Evolutionary conservation across 1,140 invertebrate species (phyloP).

Genomic region (Trichonephila clavata): DNA sequence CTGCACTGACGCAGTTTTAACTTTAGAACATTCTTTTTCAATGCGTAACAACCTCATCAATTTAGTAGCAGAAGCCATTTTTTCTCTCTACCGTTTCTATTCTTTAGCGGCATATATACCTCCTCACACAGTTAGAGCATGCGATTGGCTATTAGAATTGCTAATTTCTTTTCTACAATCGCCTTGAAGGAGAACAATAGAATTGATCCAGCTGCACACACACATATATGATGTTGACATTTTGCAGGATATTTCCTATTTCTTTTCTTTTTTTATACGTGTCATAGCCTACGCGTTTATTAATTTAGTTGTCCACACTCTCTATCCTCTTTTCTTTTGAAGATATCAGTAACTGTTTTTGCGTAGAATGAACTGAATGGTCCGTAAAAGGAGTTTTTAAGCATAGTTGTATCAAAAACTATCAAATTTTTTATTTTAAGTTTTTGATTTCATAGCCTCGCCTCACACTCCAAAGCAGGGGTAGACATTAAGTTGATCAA

Average conservation of each 20-base stretch:
- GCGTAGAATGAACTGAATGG: too few species aligned
- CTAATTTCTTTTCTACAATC: slow-evolving; percentile 42
- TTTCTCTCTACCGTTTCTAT: background rate
- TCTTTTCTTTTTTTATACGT: background rate
- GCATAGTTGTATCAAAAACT: too few species aligned
- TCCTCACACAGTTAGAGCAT: slow-evolving; percentile 11
- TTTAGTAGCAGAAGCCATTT: background rate
- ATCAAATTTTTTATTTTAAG: too few species aligned
- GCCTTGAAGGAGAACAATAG: slow-evolving; percentile 58
- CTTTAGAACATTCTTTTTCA: background rate
- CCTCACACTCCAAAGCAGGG: too few species aligned
- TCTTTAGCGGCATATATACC: background rate
- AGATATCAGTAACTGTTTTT: background rate
- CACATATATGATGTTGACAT: background rate
- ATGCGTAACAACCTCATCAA: background rate
- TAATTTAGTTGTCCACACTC: background rate
- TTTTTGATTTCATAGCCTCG: too few species aligned
- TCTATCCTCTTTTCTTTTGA: background rate
- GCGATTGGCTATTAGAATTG: slow-evolving; percentile 5
- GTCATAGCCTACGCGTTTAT: slow-evolving; percentile 31
- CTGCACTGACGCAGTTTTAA: background rate
- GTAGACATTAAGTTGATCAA: too few species aligned
- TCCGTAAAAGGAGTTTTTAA: too few species aligned
- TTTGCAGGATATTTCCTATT: slow-evolving; percentile 43
- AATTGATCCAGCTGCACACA: slow-evolving; percentile 23